Percentiles rank a stretch among this genome's conserved stretches.
Conservation (phyloP, 2,113 vertebrate species). For the Phaethornis superciliosus region DNA sequence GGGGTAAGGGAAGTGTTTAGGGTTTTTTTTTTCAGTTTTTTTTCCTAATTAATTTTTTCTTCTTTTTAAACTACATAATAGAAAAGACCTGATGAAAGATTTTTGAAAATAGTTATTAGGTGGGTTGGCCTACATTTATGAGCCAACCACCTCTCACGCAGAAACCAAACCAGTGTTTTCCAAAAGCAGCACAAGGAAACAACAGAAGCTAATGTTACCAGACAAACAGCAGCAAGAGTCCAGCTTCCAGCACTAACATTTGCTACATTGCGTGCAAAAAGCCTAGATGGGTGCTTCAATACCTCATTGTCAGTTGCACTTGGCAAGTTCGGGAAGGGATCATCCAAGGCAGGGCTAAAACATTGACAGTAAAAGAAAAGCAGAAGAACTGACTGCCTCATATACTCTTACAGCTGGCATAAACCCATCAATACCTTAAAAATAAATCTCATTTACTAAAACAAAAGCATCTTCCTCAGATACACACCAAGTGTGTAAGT, state of each 20-base stretch:
- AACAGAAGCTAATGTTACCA: constrained; percentile 41
- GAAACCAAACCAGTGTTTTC: constrained; percentile 26
- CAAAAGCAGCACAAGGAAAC: constrained; percentile 38
- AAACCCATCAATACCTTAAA: background rate
- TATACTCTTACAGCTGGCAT: background rate
- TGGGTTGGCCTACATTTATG: constrained; percentile 16
- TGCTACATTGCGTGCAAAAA: background rate
- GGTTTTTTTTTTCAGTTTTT: background rate
- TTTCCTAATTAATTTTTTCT: background rate
- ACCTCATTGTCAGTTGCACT: constrained; percentile 14
- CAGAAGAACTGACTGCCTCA: background rate
- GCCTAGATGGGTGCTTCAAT: background rate
- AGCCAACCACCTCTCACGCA: constrained; percentile 8
- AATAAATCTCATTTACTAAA: background rate
- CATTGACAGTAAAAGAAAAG: background rate
- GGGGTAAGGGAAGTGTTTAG: background rate
- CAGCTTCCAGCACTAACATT: constrained; percentile 44
- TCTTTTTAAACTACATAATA: background rate
- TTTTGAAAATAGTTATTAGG: constrained; percentile 52
- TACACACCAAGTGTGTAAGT: background rate
- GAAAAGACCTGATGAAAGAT: constrained; percentile 34
- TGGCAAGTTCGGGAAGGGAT: background rate
- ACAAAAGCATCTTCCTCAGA: background rate
- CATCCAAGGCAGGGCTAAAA: background rate
- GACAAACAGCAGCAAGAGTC: constrained; percentile 15